Percentiles rank a stretch among this genome's conserved stretches.
Evolutionary conservation across 2,797 vertebrate genomes (phyloP).

Genomic region (Tarsius wallacei): DNA sequence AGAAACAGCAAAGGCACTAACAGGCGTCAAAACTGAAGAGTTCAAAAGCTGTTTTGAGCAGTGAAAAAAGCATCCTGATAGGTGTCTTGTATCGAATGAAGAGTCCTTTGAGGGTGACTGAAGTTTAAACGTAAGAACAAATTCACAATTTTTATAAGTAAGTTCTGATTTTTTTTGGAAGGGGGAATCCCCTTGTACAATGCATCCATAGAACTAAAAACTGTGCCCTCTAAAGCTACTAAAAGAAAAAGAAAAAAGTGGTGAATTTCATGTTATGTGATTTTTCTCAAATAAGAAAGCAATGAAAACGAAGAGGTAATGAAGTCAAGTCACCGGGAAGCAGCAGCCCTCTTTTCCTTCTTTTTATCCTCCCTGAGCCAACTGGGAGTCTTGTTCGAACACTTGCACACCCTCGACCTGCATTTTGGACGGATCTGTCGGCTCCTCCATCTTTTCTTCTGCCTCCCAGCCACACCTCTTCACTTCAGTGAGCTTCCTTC

Average conservation of each 20-base stretch:
- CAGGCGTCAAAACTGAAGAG: no score
- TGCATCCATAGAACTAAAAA: no score
- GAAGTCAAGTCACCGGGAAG: background rate
- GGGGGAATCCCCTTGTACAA: no score
- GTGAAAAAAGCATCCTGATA: no score
- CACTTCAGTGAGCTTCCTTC: background rate
- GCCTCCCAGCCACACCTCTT: background rate
- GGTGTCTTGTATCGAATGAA: no score
- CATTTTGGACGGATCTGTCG: background rate
- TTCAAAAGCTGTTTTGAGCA: no score
- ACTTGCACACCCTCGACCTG: background rate
- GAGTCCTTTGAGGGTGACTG: no score
- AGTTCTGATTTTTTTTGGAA: no score
- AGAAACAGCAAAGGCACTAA: no score
- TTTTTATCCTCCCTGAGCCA: background rate
- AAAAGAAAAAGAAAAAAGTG: background rate
- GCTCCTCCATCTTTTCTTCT: background rate
- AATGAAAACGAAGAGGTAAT: background rate
- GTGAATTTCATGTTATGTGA: background rate
- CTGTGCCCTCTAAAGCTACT: no score
- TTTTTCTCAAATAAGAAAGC: background rate
- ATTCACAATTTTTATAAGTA: no score
- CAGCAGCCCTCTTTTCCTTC: background rate
- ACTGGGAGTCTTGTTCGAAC: background rate
- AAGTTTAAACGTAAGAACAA: no score